A percentile compares a stretch with the other conserved stretches of the same genome.
Evolutionary conservation across 1,140 invertebrate genomes (phyloP).

Genomic region (Pemphigus obesinymphae): DNA sequence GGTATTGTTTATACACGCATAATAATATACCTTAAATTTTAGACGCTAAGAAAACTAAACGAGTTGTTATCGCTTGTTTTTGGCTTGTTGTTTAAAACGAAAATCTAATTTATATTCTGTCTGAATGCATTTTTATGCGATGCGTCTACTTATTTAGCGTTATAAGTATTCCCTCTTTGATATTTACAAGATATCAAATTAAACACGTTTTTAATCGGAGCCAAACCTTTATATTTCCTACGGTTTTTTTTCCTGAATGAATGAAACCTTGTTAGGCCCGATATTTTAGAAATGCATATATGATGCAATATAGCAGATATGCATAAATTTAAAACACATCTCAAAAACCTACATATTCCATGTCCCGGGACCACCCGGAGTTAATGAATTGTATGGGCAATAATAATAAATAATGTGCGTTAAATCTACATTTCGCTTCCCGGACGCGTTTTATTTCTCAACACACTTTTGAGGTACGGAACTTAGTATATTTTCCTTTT

Average conservation of each 20-base stretch:
- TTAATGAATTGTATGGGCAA: background rate
- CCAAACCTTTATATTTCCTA: background rate
- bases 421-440: background rate
- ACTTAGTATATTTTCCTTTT: background rate
- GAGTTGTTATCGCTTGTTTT: too few species aligned
- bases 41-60: too few species aligned
- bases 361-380: background rate
- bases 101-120: background rate
- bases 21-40: too few species aligned
- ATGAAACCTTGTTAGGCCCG: conserved; percentile 1
- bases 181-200: background rate
- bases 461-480: background rate
- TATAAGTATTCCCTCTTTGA: background rate
- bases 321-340: conserved; percentile 7
- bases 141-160: background rate
- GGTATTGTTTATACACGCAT: too few species aligned
- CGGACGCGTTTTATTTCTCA: background rate
- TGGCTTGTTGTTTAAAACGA: too few species aligned
- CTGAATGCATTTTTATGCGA: background rate
- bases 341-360: background rate
- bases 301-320: background rate
- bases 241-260: background rate
- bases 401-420: conserved; percentile 10
- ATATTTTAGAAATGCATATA: background rate
- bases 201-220: background rate